Conservation (phyloP, 2,113 vertebrate species). For the Brachionichthys hirsutus region DNA sequence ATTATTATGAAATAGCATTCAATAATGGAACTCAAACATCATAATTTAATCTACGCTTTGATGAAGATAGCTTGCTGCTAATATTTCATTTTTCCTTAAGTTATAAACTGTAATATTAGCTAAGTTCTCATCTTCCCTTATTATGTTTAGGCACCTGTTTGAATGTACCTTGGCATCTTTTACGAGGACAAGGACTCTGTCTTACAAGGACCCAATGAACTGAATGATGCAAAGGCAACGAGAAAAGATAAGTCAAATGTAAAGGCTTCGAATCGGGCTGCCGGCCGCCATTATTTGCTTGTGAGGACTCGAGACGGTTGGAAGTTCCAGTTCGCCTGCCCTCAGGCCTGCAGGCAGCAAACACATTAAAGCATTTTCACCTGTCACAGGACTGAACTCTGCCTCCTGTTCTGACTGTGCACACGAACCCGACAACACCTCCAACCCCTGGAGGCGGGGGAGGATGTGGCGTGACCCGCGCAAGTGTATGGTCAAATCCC, state of each 20-base stretch:
- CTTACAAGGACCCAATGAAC: neutral
- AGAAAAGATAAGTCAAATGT: neutral
- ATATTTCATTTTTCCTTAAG: no score
- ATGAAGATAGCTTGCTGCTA: no score
- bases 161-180: no score
- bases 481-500: conserved; percentile 35
- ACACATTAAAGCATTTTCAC: conserved; percentile 66
- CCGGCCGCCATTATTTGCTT: conserved; percentile 10
- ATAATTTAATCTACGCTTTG: no score
- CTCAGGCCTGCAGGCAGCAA: conserved; percentile 35
- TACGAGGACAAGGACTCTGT: no score
- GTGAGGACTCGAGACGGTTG: conserved; percentile 25
- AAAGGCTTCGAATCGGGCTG: neutral
- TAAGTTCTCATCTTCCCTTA: no score
- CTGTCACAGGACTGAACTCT: conserved; percentile 49
- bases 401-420: conserved; percentile 41
- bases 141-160: no score
- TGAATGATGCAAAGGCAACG: neutral
- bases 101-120: neutral
- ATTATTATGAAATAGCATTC: no score
- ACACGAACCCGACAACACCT: conserved; percentile 31
- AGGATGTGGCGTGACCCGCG: neutral
- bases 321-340: conserved; percentile 44
- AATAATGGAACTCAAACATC: no score
- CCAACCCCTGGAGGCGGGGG: conserved; percentile 34